Base-by-base conservation (phyloP, 2,888 invertebrate species). In the Reticulitermes lucifugus region DNA sequence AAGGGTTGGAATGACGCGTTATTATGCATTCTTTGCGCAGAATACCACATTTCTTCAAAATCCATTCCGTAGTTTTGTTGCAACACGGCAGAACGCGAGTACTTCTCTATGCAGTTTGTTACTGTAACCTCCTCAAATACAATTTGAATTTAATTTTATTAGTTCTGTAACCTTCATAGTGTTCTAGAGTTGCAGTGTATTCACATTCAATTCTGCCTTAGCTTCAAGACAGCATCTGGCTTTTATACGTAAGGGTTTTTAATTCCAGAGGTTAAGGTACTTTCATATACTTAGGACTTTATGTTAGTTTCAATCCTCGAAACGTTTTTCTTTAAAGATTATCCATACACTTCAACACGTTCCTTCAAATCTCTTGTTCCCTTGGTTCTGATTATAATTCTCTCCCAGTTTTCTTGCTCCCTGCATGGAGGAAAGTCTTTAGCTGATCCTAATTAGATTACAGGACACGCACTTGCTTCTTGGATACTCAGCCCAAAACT, bases 401-500 rank as follows among this genome's bases (percentile, higher is more conserved):
- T 81, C 77, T n/a, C 71, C 55, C 83, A 46, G 55, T 77, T 82
- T 73, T 85, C 80, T 82, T 82, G 43, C 60, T 70, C 79, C 59
- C 83, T 55, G 65, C n/a, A 6, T 25, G 65, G n/a, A 65, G 60
- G 79, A 84, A 85, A 83, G 85, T 86, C 86, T 85, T 85, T 85
- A 85, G 83, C 85, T 70, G 84, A 84, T 85, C 84, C 85, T 75
- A 86, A 86, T 86, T 86, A 85, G 86, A 85, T 85, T 86, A 85
- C 84, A 85, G 75, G 77, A 84, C 85, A 86, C 85, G 85, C 83
- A 65, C 83, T 79, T 59, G 84, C 65, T 65, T 65, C 65, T 65
- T 25, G 65, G 65, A 65, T 65, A 65, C 65, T 65, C 65, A n/a
- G 65, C 7, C 65, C 65, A 65, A 65, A 65, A 65, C 65, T 65